These are phyloP conservation scores for Gisinianus flammeolus DNA, from an alignment of 2,888 invertebrate species.

Conservation along the genomic window DNA sequence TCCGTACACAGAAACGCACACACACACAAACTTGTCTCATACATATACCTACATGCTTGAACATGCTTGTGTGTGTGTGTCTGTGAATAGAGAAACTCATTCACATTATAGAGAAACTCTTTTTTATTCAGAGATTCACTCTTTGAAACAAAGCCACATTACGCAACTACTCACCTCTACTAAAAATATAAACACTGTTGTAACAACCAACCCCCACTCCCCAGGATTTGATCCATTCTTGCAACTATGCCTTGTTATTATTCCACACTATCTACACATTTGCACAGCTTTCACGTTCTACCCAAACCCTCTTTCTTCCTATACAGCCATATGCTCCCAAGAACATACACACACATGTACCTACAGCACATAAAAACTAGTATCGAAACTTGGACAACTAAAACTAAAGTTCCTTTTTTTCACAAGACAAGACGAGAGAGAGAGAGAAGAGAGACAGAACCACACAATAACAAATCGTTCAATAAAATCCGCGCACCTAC, in stretches of 20 bases:
- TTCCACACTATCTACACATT: slow-evolving; percentile 16
- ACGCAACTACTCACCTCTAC: slow-evolving; percentile 1
- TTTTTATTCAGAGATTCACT: slow-evolving; percentile 8
- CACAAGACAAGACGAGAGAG: neutral
- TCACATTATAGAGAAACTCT: no score
- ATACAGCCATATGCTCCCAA: neutral
- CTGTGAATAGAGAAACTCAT: neutral
- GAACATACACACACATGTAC: neutral
- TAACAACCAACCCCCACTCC: neutral
- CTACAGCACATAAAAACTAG: neutral
- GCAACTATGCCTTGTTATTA: slow-evolving; percentile 14
- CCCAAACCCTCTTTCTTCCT: neutral
- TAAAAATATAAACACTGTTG: slow-evolving; percentile 10
- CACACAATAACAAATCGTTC: slow-evolving; percentile 37
- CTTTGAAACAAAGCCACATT: slow-evolving; percentile 13
- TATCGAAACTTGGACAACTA: slow-evolving; percentile 27
- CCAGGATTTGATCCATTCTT: slow-evolving; percentile 21
- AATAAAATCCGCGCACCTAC: slow-evolving; percentile 43
- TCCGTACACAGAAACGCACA: neutral
- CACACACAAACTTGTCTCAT: neutral
- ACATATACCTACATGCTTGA: neutral
- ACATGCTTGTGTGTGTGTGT: neutral
- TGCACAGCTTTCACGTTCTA: slow-evolving; percentile 2
- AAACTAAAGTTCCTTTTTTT: slow-evolving; percentile 22
- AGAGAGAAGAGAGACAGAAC: neutral